Conservation (phyloP, 2,797 vertebrate species). For the Pseudomugil gertrudae region DNA sequence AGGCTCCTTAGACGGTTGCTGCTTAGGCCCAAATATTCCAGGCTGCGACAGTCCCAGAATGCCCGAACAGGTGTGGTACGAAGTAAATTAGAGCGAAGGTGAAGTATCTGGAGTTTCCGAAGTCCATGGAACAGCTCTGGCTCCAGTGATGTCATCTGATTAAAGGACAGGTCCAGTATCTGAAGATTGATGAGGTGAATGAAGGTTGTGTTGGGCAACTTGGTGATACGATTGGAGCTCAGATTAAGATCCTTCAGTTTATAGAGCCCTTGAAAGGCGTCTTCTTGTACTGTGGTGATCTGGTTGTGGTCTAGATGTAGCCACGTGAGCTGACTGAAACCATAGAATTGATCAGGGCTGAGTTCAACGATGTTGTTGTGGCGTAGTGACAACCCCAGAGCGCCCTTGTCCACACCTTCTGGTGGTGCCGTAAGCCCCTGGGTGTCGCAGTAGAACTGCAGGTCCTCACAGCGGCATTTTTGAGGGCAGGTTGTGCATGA, state of each 20-base stretch:
- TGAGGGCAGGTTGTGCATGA: constrained; percentile 98
- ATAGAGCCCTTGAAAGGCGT: constrained; percentile 99
- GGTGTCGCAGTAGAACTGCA: constrained; percentile 99
- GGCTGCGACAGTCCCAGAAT: constrained; percentile 98
- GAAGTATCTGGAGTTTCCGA: constrained; percentile 96
- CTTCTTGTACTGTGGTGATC: constrained; percentile 95
- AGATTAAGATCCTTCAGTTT: constrained; percentile 99
- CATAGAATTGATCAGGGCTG: constrained; percentile 96
- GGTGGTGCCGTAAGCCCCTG: constrained; percentile 97
- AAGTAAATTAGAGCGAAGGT: constrained; percentile 96
- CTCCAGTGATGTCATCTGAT: constrained; percentile 96
- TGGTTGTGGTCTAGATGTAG: constrained; percentile 99
- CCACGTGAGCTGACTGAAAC: constrained; percentile 98
- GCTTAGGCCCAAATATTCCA: constrained; percentile 97
- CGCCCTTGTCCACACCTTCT: constrained; percentile 95
- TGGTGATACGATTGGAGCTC: constrained; percentile 99
- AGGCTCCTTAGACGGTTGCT: constrained; percentile 97
- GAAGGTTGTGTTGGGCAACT: constrained; percentile 99
- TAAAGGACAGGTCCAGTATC: constrained; percentile 98
- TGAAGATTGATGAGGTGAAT: constrained; percentile 99
- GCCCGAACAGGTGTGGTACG: constrained; percentile 96
- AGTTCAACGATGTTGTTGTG: constrained; percentile 98
- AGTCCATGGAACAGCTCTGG: constrained; percentile 97
- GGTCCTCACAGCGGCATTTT: constrained; percentile 99
- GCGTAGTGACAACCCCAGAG: constrained; percentile 96